Percentiles rank a stretch among this genome's conserved stretches.
phyloP scores from a whole-genome alignment of 2,888 invertebrate species.

The Eristalinus sepulchralis region DNA sequence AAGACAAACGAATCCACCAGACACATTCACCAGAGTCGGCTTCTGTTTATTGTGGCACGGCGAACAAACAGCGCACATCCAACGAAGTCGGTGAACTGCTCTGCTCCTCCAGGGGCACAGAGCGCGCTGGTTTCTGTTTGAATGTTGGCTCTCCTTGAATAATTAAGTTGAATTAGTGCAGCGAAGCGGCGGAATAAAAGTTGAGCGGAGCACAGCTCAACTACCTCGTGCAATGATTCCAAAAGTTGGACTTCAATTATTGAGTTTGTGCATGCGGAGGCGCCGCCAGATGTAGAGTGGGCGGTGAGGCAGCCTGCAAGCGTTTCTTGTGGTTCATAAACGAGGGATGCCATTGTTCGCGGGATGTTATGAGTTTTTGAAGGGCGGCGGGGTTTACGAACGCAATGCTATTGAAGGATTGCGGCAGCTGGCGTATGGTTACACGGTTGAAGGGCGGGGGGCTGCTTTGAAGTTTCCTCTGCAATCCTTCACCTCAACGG shows the following conservation, averaged over 20 bases:
- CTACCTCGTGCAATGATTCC: background rate
- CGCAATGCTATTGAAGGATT: background rate
- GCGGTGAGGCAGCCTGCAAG: background rate
- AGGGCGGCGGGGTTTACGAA: background rate
- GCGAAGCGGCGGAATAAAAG: background rate
- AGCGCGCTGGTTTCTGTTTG: constrained; percentile 36
- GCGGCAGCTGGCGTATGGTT: too few species aligned
- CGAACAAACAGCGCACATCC: background rate
- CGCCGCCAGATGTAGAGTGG: too few species aligned
- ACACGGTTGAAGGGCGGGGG: too few species aligned
- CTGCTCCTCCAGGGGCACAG: background rate
- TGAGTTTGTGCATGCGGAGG: background rate
- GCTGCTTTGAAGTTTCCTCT: too few species aligned
- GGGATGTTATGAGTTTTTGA: background rate
- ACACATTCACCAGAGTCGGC: background rate
- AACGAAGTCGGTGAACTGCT: background rate
- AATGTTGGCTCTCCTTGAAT: constrained; percentile 41
- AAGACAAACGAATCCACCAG: background rate
- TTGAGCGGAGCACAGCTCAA: background rate
- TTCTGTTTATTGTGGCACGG: background rate
- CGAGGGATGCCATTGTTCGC: background rate
- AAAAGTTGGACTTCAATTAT: background rate
- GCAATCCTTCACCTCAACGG: too few species aligned
- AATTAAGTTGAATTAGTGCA: constrained; percentile 52
- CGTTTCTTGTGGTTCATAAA: background rate